Evolutionary conservation across 1,140 invertebrate genomes (phyloP).

Genomic region (Diorhabda elongata): DNA sequence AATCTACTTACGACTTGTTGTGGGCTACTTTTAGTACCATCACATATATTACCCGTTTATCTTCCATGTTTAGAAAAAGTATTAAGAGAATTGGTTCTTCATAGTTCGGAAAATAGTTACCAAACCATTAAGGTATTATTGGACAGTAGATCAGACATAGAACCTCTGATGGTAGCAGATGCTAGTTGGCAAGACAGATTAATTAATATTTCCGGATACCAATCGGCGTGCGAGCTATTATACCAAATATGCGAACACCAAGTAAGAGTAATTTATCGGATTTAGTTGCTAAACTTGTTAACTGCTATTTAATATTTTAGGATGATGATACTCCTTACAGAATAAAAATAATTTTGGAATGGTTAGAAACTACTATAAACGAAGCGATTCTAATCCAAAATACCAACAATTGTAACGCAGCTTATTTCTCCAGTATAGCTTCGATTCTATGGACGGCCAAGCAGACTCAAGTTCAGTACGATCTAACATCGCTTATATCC

Average conservation of each 20-base stretch:
- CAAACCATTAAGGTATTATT: slow-evolving; percentile 57
- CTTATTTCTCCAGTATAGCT: slow-evolving; percentile 66
- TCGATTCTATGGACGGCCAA: slow-evolving; percentile 79
- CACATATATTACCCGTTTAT: slow-evolving; percentile 56
- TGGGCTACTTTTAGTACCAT: slow-evolving; percentile 67
- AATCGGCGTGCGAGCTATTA: slow-evolving; percentile 75
- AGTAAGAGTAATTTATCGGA: slow-evolving; percentile 24
- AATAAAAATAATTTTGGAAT: slow-evolving; percentile 57
- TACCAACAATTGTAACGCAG: slow-evolving; percentile 46
- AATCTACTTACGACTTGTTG: slow-evolving; percentile 70
- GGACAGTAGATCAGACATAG: slow-evolving; percentile 49
- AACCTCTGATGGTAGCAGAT: slow-evolving; percentile 35
- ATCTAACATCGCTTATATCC: slow-evolving; percentile 62
- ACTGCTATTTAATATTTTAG: slow-evolving; percentile 20
- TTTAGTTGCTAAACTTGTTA: background rate
- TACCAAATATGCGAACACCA: slow-evolving; percentile 64
- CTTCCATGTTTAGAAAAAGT: slow-evolving; percentile 62
- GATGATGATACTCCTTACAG: slow-evolving; percentile 49
- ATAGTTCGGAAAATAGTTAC: slow-evolving; percentile 57
- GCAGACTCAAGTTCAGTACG: slow-evolving; percentile 56
- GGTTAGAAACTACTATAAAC: slow-evolving; percentile 56
- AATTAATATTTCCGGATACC: slow-evolving; percentile 46
- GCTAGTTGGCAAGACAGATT: slow-evolving; percentile 36
- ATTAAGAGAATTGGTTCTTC: slow-evolving; percentile 58
- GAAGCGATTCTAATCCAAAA: slow-evolving; percentile 41